A percentile compares a stretch with the other conserved stretches of the same genome.
Conservation (phyloP, 2,113 vertebrate species). For the Halichoerus grypus region DNA sequence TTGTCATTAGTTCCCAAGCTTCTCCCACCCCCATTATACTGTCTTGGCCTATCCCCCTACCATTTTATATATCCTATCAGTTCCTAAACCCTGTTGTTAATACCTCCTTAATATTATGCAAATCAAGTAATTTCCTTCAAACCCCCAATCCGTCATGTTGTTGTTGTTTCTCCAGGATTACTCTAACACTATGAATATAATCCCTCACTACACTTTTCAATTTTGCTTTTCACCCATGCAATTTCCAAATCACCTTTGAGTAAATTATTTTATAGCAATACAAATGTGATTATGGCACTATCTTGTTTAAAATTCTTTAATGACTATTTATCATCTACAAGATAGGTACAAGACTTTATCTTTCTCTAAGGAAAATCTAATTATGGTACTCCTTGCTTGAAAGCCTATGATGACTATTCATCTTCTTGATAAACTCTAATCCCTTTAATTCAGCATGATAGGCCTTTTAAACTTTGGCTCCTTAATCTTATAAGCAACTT, state of each 20-base stretch:
- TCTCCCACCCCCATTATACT: no score
- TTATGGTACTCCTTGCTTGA: not conserved
- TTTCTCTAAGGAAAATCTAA: constrained; percentile 1
- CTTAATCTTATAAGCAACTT: not conserved
- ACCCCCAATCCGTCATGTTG: not conserved
- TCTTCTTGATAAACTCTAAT: not conserved
- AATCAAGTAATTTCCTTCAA: not conserved
- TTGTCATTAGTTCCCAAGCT: not conserved
- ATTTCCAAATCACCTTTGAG: not conserved
- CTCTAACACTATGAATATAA: not conserved
- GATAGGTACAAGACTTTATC: not conserved
- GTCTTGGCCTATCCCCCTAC: not conserved
- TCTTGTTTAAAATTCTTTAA: not conserved
- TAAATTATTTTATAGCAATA: not conserved
- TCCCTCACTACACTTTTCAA: not conserved
- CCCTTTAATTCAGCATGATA: not conserved
- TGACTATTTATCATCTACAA: not conserved
- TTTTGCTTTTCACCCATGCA: not conserved
- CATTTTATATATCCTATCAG: not conserved
- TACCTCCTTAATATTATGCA: not conserved
- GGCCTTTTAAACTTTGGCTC: not conserved
- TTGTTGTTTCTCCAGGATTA: not conserved
- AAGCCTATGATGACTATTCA: not conserved
- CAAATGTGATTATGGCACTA: not conserved
- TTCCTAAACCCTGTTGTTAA: not conserved